phyloP scores from a whole-genome alignment of 2,113 vertebrate species.

The Onychostoma macrolepis region DNA sequence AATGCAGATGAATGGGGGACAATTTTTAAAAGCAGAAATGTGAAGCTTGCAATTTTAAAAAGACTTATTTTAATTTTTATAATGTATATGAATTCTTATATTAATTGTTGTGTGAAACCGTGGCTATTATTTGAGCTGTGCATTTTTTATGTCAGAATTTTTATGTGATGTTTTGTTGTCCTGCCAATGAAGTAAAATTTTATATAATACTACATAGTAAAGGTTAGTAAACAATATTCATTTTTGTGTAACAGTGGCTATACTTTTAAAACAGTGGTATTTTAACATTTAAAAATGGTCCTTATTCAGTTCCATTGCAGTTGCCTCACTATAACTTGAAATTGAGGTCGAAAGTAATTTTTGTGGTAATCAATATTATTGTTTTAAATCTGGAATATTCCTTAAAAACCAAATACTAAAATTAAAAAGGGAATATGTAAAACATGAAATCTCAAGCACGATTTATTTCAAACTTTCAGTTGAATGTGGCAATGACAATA shows the following conservation, averaged over 20 bases:
- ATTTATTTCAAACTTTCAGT: not conserved
- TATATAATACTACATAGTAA: not conserved
- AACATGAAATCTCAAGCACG: not conserved
- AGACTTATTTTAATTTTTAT: not conserved
- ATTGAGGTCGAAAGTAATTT: not conserved
- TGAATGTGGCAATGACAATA: not conserved
- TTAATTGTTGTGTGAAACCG: not conserved
- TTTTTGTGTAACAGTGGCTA: not conserved
- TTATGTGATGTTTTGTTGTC: not conserved
- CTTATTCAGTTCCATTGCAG: not conserved
- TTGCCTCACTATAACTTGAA: not conserved
- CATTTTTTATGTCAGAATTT: not conserved
- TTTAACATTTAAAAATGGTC: not conserved
- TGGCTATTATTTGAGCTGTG: not conserved
- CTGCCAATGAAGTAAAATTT: not conserved
- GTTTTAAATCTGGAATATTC: not conserved
- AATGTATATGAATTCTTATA: not conserved
- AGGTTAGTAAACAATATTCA: not conserved
- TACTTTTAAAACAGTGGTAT: not conserved
- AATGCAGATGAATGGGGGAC: not conserved
- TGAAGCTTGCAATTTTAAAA: not conserved
- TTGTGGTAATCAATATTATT: not conserved
- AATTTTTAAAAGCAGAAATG: not conserved
- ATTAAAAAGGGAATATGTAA: not conserved
- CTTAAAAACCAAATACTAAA: not conserved